Evolutionary conservation across 2,888 invertebrate genomes (phyloP).

Genomic region (Ophioninae sp.): DNA sequence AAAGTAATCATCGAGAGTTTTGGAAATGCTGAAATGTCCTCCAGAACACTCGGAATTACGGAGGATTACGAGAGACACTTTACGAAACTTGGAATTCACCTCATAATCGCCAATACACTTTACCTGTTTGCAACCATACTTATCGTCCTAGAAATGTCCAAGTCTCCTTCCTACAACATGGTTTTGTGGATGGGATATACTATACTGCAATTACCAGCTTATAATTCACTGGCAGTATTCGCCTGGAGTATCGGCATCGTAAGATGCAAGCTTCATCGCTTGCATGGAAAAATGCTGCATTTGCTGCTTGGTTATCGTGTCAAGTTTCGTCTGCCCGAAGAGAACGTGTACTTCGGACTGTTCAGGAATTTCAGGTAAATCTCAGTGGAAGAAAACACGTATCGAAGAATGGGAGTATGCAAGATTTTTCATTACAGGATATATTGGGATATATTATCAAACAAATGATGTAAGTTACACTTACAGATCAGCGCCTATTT

Average conservation of each 20-base stretch:
- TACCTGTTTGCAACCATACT: neutral
- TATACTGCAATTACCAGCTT: conserved; percentile 11
- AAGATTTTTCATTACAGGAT: neutral
- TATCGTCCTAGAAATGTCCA: neutral
- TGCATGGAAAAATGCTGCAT: conserved; percentile 37
- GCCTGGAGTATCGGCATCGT: conserved; percentile 30
- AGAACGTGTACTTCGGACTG: neutral
- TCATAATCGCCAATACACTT: neutral
- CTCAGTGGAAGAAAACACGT: neutral
- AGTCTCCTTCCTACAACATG: neutral
- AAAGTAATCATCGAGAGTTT: conserved; percentile 25
- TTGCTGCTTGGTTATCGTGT: neutral
- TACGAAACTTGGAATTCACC: conserved; percentile 8
- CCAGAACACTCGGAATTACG: conserved; percentile 27
- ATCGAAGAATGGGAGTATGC: neutral
- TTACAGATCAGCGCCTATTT: neutral
- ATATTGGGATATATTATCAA: neutral
- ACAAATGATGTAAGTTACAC: neutral
- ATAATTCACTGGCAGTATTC: conserved; percentile 17
- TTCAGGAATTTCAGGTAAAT: conserved; percentile 26
- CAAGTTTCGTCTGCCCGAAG: neutral
- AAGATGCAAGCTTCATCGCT: conserved; percentile 39
- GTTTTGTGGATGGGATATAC: conserved; percentile 25
- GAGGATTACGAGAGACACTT: conserved; percentile 33
- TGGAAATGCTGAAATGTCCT: conserved; percentile 2